Evolutionary conservation across 2,888 invertebrate genomes (phyloP).

Genomic region (Watsonalla binaria): DNA sequence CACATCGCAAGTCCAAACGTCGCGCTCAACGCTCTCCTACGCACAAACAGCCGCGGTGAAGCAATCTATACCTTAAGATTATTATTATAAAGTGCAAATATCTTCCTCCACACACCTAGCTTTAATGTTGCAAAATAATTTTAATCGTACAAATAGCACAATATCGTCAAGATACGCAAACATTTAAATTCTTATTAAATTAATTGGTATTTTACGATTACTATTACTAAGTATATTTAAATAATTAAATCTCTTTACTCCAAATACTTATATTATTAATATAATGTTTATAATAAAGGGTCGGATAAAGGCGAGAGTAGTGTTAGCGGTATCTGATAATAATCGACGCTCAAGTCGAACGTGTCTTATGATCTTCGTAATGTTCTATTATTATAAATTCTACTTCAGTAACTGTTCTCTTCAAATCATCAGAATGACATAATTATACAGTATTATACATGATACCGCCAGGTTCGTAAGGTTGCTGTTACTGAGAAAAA

Average conservation of each 20-base stretch:
- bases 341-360: neutral
- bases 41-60: slow-evolving; percentile 39
- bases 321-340: neutral
- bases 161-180: neutral
- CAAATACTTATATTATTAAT: neutral
- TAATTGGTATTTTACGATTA: neutral
- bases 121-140: slow-evolving; percentile 11
- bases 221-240: neutral
- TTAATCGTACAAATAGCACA: neutral
- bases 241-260: neutral
- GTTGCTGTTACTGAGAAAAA: too few species aligned
- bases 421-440: too few species aligned
- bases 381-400: neutral
- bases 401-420: neutral
- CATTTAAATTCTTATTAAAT: neutral
- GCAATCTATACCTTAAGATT: slow-evolving; percentile 2
- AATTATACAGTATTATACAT: too few species aligned
- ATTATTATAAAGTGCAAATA: slow-evolving; percentile 13
- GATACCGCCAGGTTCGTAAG: too few species aligned
- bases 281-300: neutral
- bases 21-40: slow-evolving; percentile 34
- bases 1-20: slow-evolving; percentile 34
- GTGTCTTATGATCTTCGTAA: neutral
- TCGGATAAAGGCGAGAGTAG: neutral
- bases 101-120: slow-evolving; percentile 10